These are phyloP conservation scores for Drosophila kurseongensis DNA, from an alignment of 1,140 invertebrate genomes.

Conservation along the genomic window DNA sequence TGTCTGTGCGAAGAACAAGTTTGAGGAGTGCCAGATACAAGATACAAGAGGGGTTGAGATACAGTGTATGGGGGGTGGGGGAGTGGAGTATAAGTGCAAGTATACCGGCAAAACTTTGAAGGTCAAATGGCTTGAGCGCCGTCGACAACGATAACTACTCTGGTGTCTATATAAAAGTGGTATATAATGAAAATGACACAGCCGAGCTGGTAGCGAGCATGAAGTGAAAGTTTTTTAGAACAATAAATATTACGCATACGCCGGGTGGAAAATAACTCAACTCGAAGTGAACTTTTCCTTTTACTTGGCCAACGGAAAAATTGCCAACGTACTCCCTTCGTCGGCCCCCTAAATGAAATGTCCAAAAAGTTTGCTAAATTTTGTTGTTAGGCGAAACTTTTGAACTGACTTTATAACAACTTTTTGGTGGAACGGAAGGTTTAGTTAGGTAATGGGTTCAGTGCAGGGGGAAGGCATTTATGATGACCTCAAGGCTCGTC, in stretches of 20 bases:
- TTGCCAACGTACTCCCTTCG: neutral
- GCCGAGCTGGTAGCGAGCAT: neutral
- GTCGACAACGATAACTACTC: slow-evolving; percentile 20
- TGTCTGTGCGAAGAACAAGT: slow-evolving; percentile 41
- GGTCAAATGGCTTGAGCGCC: slow-evolving; percentile 45
- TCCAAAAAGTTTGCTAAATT: slow-evolving; percentile 49
- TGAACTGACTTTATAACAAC: slow-evolving; percentile 48
- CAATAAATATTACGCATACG: slow-evolving; percentile 66
- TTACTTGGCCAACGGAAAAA: slow-evolving; percentile 6
- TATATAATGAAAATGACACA: slow-evolving; percentile 35
- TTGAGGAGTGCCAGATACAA: slow-evolving; percentile 33
- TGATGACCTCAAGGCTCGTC: slow-evolving; percentile 32
- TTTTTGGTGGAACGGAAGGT: slow-evolving; percentile 22
- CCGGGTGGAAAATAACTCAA: slow-evolving; percentile 42
- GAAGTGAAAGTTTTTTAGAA: slow-evolving; percentile 58
- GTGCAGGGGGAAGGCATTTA: slow-evolving; percentile 14
- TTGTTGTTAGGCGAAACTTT: slow-evolving; percentile 55
- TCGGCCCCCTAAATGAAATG: slow-evolving; percentile 26
- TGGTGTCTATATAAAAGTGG: slow-evolving; percentile 35
- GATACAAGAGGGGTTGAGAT: slow-evolving; percentile 12
- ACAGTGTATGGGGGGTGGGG: neutral
- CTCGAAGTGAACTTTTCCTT: slow-evolving; percentile 49
- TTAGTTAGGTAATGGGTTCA: slow-evolving; percentile 4
- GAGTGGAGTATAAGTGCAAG: slow-evolving; percentile 13
- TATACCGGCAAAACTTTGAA: slow-evolving; percentile 49